phyloP scores from a whole-genome alignment of 35 echinoderm and acorn worm species.

The Acanthaster planci region DNA sequence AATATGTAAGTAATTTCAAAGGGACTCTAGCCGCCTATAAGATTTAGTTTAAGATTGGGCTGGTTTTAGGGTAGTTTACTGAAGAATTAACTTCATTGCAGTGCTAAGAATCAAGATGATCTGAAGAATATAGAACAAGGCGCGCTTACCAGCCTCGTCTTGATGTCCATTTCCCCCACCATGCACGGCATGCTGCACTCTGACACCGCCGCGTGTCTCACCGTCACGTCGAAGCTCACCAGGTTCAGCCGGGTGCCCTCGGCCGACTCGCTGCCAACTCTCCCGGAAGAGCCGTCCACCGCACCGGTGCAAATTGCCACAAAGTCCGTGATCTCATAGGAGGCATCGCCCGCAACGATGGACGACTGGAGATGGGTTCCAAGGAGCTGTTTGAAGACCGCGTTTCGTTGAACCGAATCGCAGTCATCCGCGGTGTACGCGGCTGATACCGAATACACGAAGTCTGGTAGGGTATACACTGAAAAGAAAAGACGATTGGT shows the following conservation, averaged over 20 bases:
- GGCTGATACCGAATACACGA: neutral
- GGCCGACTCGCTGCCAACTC: neutral
- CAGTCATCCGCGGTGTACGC: neutral
- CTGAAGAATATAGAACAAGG: too few species aligned
- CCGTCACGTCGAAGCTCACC: slow-evolving; percentile 19
- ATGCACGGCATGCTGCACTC: neutral
- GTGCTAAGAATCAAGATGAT: too few species aligned
- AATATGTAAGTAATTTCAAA: too few species aligned
- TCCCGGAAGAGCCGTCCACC: slow-evolving; percentile 82
- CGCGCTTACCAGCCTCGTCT: neutral
- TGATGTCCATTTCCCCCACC: neutral
- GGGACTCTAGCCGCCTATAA: too few species aligned
- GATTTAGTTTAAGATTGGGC: too few species aligned
- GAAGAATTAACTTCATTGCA: too few species aligned
- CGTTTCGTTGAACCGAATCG: neutral
- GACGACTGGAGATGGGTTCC: neutral
- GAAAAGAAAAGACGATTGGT: slow-evolving; percentile 50
- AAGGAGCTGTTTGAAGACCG: neutral
- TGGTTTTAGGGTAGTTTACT: too few species aligned
- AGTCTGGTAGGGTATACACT: neutral
- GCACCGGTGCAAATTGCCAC: slow-evolving; percentile 63
- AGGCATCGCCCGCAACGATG: neutral
- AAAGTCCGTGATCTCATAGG: neutral
- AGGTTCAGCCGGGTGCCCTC: neutral
- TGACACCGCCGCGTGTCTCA: neutral